Conservation (phyloP, 92 coral and sea anemone genomes). For the Heliopora coerulea region DNA sequence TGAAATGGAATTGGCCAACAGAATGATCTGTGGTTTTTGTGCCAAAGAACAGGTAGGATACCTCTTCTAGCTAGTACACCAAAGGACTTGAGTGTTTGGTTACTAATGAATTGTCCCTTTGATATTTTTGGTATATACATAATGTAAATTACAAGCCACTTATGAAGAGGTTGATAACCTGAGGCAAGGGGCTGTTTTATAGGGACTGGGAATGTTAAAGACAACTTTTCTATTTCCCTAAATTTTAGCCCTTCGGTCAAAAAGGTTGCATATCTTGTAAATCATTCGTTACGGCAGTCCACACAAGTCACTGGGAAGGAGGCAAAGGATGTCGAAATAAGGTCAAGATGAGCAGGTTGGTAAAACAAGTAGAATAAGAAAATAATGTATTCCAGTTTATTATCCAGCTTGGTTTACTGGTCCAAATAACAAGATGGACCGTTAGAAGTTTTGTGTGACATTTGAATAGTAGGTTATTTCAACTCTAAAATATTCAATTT, state of each 20-base stretch:
- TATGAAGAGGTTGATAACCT: too few species aligned
- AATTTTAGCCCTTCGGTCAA: constrained; percentile 69
- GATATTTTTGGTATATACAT: too few species aligned
- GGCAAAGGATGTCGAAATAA: constrained; percentile 96
- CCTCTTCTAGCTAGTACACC: too few species aligned
- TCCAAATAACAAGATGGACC: too few species aligned
- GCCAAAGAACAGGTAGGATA: constrained; percentile 91
- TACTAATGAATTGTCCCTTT: too few species aligned
- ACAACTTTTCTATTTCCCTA: neutral
- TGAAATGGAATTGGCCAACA: constrained; percentile 76
- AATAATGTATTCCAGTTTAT: neutral
- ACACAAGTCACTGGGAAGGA: constrained; percentile 92
- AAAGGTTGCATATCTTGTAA: constrained; percentile 75
- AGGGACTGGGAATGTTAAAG: neutral
- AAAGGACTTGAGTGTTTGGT: too few species aligned
- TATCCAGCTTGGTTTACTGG: too few species aligned
- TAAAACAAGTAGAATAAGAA: neutral
- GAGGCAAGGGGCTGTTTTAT: too few species aligned
- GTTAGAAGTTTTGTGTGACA: too few species aligned
- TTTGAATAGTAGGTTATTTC: too few species aligned
- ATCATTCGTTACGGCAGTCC: constrained; percentile 70
- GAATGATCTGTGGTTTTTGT: constrained; percentile 94
- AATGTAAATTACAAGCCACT: too few species aligned
- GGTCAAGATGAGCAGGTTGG: constrained; percentile 75
- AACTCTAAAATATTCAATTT: too few species aligned